Evolutionary conservation across 2,797 vertebrate genomes (phyloP), one percentile per base, ranked within the genome.

Genomic region (Myotis vivesi): DNA sequence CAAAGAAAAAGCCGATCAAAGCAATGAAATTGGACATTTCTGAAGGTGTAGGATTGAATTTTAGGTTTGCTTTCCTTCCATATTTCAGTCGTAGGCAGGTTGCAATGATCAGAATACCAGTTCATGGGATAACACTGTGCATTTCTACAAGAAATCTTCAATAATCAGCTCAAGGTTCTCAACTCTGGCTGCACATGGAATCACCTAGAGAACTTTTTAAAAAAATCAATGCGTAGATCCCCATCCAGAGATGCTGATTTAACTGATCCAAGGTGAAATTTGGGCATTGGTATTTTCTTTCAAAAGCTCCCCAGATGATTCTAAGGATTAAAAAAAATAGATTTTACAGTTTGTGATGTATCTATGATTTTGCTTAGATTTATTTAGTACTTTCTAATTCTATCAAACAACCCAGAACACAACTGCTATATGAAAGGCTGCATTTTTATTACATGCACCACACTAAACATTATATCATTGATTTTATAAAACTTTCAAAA

Each of bases 101-200:
- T 75, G 8, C 30, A 91, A 49, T 41, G 22, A 66, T 22, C 49
- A 79, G 41, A 82, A 85, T 57, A 53, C 3, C 4, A 28, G 46
- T 15, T 87, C 36, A 57, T 41, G 28, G 81, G 77, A 46, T 0
- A 36, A 20, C 89, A 73, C 12, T 68, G 2, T 68, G 36, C 46
- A 77, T 97, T 95, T 80, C 79, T 90, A 93, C 19, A 64, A 84
- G 15, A 82, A 81, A 64, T 51, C 90, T 5, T 30, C 64, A 62
- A 7, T 51, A 68, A 46, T 76, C 17, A 38, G 36, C 8, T 38
- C 44, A 75, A 38, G 28, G 1, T 46, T 49, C 57, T 75, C 28
- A 83, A 38, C 36, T 22, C 25, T 30, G 46, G 33, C 5, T 69
- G 22, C 9, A 33, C n/a, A 33, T 19, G 6, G 55, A 94, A 77